A percentile compares a stretch with the other conserved stretches of the same genome.
These are phyloP conservation scores for Chaenodraco wilsoni DNA, from an alignment of 2,797 vertebrate genomes.

Conservation along the genomic window DNA sequence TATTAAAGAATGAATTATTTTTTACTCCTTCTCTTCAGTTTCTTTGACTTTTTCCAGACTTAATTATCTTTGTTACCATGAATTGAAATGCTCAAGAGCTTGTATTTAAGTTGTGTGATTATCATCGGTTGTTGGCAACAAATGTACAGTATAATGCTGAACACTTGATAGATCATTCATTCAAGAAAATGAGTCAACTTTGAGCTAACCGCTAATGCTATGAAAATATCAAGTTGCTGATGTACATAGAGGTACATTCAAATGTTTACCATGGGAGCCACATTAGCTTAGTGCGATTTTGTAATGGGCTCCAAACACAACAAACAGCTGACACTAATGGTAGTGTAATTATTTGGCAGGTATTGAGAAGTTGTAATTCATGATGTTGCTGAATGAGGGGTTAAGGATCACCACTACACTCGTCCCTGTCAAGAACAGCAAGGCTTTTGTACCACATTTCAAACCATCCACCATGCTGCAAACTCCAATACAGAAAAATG, in stretches of 20 bases:
- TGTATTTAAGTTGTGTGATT: no score
- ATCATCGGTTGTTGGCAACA: no score
- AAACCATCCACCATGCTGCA: no score
- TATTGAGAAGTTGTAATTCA: background rate
- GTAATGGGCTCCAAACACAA: no score
- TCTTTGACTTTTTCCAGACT: constrained; percentile 1
- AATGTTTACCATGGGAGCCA: no score
- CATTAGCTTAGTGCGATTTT: no score
- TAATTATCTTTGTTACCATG: background rate
- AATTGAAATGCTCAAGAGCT: no score
- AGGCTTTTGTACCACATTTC: no score
- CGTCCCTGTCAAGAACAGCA: no score
- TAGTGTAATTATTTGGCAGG: background rate
- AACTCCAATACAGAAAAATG: no score
- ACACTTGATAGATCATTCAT: no score
- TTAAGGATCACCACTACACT: background rate
- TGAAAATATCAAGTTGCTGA: no score
- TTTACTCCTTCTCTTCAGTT: constrained; percentile 63
- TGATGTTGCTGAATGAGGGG: background rate
- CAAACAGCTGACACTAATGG: background rate
- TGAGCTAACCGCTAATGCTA: background rate
- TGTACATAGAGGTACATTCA: background rate
- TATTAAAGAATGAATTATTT: constrained; percentile 84
- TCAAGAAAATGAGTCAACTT: background rate
- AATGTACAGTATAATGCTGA: background rate